Evolutionary conservation across 2,888 invertebrate genomes (phyloP).

Genomic region (Leptinotarsa peninsularis): DNA sequence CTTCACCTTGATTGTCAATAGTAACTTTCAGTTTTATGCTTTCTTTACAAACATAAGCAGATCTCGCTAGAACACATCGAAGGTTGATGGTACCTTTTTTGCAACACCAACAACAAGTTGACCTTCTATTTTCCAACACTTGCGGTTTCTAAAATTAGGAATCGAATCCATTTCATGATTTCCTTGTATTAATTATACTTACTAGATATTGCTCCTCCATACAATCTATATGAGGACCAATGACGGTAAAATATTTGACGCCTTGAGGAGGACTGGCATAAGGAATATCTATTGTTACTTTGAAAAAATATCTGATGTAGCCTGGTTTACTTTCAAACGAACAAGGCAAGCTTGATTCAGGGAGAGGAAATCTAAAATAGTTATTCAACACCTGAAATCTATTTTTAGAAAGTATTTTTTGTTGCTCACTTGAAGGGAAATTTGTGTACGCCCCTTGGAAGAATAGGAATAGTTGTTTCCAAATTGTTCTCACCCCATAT

Average conservation of each 20-base stretch:
- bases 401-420: background rate
- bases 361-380: conserved; percentile 72
- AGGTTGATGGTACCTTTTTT: conserved; percentile 76
- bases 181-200: conserved; percentile 53
- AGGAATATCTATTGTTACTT: conserved; percentile 80
- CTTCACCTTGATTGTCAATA: conserved; percentile 74
- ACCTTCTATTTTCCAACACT: conserved; percentile 73
- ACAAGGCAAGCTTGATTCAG: conserved; percentile 79
- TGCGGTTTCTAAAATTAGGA: conserved; percentile 70
- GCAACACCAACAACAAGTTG: conserved; percentile 80
- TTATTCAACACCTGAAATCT: background rate
- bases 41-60: conserved; percentile 81
- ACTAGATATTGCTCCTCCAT: conserved; percentile 85
- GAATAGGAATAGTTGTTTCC: conserved; percentile 74
- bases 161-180: background rate
- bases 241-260: conserved; percentile 83
- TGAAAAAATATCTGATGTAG: conserved; percentile 79
- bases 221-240: conserved; percentile 83
- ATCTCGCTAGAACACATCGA: conserved; percentile 76
- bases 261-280: conserved; percentile 84
- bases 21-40: conserved; percentile 76
- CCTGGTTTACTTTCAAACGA: conserved; percentile 82
- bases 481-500: conserved; percentile 80
- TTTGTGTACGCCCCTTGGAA: conserved; percentile 78
- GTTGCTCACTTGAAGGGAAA: conserved; percentile 70